A percentile compares a stretch with the other conserved stretches of the same genome.
Conservation (phyloP, 2,888 invertebrate species). For the Parnassius orleans region DNA sequence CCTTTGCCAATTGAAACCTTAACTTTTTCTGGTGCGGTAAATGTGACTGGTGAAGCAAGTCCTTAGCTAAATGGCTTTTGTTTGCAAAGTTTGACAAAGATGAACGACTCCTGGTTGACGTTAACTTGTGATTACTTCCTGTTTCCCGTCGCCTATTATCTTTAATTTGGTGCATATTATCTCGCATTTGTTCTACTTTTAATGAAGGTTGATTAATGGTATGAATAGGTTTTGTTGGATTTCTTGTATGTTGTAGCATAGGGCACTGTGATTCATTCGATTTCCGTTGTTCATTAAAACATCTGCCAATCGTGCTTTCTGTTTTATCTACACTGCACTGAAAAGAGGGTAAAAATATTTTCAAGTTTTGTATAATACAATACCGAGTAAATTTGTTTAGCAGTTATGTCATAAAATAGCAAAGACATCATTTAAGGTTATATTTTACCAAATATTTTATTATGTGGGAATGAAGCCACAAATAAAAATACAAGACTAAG, state of each 20-base stretch:
- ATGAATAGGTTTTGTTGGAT: conserved; percentile 72
- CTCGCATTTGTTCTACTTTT: conserved; percentile 64
- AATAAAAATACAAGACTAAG: no score
- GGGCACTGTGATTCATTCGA: conserved; percentile 89
- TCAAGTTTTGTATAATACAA: conserved; percentile 2
- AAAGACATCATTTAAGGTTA: no score
- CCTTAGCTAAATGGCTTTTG: conserved; percentile 74
- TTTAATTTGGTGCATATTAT: conserved; percentile 61
- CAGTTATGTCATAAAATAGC: no score
- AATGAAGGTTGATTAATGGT: conserved; percentile 66
- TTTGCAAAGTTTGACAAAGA: conserved; percentile 74
- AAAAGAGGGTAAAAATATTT: conserved; percentile 55
- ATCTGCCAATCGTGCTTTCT: conserved; percentile 81
- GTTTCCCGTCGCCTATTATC: conserved; percentile 60
- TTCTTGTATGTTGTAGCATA: conserved; percentile 81
- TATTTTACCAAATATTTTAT: no score
- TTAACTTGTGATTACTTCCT: conserved; percentile 62
- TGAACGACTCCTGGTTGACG: conserved; percentile 67
- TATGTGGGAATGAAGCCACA: no score
- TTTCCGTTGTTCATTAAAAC: conserved; percentile 84
- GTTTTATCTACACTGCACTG: conserved; percentile 85
- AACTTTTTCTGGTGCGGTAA: conserved; percentile 90
- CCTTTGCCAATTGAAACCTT: conserved; percentile 92
- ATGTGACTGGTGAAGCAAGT: conserved; percentile 74
- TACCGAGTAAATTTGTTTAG: no score